phyloP scores from a whole-genome alignment of 2,113 vertebrate genomes.

The Mellivora capensis region DNA sequence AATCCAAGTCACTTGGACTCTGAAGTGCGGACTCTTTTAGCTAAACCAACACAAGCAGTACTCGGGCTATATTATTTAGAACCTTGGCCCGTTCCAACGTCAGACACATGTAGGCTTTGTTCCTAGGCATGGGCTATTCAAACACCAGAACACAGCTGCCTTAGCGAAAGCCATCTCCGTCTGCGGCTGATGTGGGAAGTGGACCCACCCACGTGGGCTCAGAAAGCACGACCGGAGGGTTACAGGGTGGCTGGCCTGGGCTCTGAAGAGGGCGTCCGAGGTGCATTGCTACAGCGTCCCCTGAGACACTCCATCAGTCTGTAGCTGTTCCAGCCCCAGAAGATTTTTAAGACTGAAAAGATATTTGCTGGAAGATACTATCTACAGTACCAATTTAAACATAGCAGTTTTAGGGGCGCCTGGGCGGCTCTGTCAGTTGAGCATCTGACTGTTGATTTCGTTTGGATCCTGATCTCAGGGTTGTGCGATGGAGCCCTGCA shows the following conservation, averaged over 20 bases:
- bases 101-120: background rate
- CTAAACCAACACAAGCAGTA: background rate
- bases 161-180: background rate
- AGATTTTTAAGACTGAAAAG: background rate
- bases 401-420: background rate
- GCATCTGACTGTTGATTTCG: background rate
- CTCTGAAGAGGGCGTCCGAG: background rate
- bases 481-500: background rate
- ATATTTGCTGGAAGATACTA: background rate
- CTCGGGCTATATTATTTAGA: background rate
- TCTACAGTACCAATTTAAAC: background rate
- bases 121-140: background rate
- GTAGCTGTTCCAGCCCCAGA: background rate
- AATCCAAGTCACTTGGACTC: background rate
- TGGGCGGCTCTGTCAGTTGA: background rate
- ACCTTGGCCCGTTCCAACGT: background rate
- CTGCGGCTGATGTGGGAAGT: background rate
- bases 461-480: background rate
- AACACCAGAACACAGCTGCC: background rate
- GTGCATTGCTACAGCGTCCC: background rate
- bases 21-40: background rate
- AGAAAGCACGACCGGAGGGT: accelerated
- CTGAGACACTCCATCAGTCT: background rate
- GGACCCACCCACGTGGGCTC: background rate
- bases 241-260: background rate